Conservation (phyloP, 2,113 vertebrate species). For the Grammomys surdaster region DNA sequence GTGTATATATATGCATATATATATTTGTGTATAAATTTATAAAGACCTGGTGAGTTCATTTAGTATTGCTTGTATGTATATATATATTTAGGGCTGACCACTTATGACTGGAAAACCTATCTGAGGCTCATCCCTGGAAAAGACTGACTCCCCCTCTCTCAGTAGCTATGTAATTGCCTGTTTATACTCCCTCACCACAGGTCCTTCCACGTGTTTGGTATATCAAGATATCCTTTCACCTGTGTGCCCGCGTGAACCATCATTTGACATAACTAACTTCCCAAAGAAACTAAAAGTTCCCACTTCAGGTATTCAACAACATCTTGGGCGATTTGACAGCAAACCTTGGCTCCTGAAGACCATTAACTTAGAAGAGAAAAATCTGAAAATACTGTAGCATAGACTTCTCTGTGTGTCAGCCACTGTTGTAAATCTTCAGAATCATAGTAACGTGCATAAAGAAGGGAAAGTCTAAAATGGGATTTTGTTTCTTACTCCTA, state of each 20-base stretch:
- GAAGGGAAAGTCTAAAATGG: constrained; percentile 10
- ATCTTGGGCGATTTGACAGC: constrained; percentile 31
- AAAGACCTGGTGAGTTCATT: not conserved
- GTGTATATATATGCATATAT: not conserved
- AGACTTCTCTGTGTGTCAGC: constrained; percentile 22
- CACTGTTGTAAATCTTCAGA: constrained; percentile 60
- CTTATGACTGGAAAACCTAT: not conserved
- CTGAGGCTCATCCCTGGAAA: not conserved
- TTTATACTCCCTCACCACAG: too few relatives aligned
- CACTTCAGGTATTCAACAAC: not conserved
- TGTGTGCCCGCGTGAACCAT: too few relatives aligned
- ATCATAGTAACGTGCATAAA: not conserved
- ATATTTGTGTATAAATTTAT: not conserved
- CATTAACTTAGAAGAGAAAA: not conserved
- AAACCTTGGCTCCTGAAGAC: constrained; percentile 15
- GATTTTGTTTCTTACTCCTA: constrained; percentile 41
- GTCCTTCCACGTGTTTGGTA: too few relatives aligned
- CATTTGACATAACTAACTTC: too few relatives aligned
- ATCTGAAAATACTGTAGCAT: not conserved
- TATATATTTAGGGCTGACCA: not conserved
- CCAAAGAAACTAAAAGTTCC: too few relatives aligned
- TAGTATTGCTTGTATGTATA: not conserved
- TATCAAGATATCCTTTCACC: too few relatives aligned
- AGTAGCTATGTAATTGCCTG: not conserved
- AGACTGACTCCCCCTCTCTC: not conserved